Evolutionary conservation across 2,797 vertebrate genomes (phyloP), one percentile per base, ranked within the genome.

Genomic region (Myotis findleyi): DNA sequence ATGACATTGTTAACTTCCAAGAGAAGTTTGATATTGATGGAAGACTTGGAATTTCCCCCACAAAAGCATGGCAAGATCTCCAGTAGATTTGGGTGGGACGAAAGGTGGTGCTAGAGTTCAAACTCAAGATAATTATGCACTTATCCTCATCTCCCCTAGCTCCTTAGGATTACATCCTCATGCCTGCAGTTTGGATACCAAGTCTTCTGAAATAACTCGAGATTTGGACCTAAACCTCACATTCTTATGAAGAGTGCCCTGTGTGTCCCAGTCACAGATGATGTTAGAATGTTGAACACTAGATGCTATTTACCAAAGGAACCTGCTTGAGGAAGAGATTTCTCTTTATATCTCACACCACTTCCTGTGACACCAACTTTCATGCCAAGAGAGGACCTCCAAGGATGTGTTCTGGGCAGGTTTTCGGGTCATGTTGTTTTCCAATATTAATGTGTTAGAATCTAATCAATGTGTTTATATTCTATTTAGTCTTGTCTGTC

Each of bases 331-430:
- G 27, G 51, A 80, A 86, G 57, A 80, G 14, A n/a, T 86, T 86
- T 91, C 75, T 91, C 64, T 72, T 76, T 77, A 18, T 62, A 16
- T 49, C 30, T 79, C 62, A 68, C 0, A 82, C 33, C 49, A 69
- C 38, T 93, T 84, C 73, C 72, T 85, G 1, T 30, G 44, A 53
- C 25, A 94, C 38, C 85, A 83, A 68, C 11, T 69, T 95, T 55
- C 33, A 5, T 14, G 44, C 2, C 41, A 77, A 69, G 85, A 71
- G 55, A 73, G 8, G 13, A 66, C 49, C 59, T 76, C 72, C 20
- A 23, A 87, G 66, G 49, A 73, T 7, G 10, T 10, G 8, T n/a
- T 69, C 18, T 51, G 7, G 81, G 16, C 25, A 87, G 27, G 14
- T 36, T 94, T 66, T 92, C 2, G 27, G 49, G 33, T 59, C 41